Conservation (phyloP, 2,888 invertebrate species). For the Drosophila differens region DNA sequence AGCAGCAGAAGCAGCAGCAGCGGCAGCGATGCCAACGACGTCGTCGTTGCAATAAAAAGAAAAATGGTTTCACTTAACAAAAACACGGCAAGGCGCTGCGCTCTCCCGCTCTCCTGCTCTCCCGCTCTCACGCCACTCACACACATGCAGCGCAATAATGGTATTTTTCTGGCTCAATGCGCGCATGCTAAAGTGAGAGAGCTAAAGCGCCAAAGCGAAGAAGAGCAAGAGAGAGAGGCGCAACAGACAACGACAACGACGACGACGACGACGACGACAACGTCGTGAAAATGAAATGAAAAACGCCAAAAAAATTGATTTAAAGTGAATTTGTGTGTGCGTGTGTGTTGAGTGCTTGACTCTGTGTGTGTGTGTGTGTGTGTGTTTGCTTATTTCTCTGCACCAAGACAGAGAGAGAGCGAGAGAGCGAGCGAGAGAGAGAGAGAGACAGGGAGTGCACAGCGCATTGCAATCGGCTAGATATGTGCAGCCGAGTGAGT, state of each 20-base stretch:
- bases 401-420: slow-evolving; percentile 2
- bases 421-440: slow-evolving; percentile 17
- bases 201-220: slow-evolving; percentile 20
- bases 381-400: slow-evolving; percentile 6
- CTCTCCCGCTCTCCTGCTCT: slow-evolving; percentile 9
- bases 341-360: slow-evolving; percentile 17
- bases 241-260: slow-evolving; percentile 54
- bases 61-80: slow-evolving; percentile 84
- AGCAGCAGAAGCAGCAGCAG: slow-evolving; percentile 11
- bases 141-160: slow-evolving; percentile 60
- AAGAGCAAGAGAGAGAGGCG: slow-evolving; percentile 52
- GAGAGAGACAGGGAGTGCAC: neutral
- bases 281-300: slow-evolving; percentile 77
- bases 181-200: slow-evolving; percentile 37
- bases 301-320: slow-evolving; percentile 80
- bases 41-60: slow-evolving; percentile 70
- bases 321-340: slow-evolving; percentile 73
- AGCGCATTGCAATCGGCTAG: neutral
- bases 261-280: slow-evolving; percentile 28
- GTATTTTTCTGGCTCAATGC: slow-evolving; percentile 77
- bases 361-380: neutral
- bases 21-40: slow-evolving; percentile 28
- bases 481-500: neutral
- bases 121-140: slow-evolving; percentile 3
- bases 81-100: slow-evolving; percentile 73